Evolutionary conservation across 2,113 vertebrate species (phyloP).

Genomic region (Butorides virescens): DNA sequence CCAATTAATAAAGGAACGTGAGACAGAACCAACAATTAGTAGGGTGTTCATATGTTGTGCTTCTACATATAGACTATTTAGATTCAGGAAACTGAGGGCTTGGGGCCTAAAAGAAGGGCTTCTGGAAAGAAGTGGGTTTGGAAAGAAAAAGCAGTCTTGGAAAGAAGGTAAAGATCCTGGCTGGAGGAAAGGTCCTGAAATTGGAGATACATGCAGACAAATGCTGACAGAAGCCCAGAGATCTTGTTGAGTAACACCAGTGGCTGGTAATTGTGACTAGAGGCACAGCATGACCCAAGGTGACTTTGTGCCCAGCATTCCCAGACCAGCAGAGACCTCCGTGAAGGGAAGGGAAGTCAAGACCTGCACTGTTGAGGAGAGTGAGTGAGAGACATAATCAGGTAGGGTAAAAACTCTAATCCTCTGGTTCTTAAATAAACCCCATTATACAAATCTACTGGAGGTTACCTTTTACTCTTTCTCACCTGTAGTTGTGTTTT

Average conservation of each 20-base stretch:
- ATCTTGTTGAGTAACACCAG: no score
- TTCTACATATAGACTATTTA: background rate
- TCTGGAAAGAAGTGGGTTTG: background rate
- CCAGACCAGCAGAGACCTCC: background rate
- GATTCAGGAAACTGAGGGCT: rapidly evolving
- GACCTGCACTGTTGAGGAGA: background rate
- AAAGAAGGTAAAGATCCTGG: background rate
- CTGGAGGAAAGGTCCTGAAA: background rate
- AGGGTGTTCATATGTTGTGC: background rate
- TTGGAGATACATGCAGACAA: background rate
- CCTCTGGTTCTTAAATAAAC: background rate
- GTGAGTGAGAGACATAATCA: rapidly evolving
- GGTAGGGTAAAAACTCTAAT: background rate
- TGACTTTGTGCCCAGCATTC: background rate
- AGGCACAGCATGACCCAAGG: background rate
- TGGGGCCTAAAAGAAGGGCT: background rate
- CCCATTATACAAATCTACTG: background rate
- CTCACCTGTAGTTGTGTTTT: background rate
- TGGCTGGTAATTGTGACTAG: background rate
- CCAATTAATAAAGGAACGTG: background rate
- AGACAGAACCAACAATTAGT: background rate
- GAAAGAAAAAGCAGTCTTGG: background rate
- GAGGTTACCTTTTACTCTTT: background rate
- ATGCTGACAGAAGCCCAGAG: background rate
- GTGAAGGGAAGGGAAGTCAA: background rate